Percentiles rank a stretch among this genome's conserved stretches.
Conservation (phyloP, 2,797 vertebrate genomes). For the Paratrypauchen microcephalus region DNA sequence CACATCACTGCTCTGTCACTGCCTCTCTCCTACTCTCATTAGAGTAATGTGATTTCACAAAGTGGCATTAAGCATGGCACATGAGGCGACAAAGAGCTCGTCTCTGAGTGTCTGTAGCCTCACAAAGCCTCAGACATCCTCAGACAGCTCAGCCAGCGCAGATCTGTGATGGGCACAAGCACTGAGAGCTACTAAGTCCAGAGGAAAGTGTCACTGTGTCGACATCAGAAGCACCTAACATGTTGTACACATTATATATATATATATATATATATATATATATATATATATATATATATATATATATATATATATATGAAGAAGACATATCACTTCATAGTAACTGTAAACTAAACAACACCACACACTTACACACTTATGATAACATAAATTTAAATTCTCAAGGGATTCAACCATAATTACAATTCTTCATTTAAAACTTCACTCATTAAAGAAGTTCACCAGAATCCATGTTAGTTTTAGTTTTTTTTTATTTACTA, state of each 20-base stretch:
- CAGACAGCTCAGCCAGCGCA: slow-evolving; percentile 64
- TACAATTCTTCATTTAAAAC: neutral
- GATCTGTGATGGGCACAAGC: slow-evolving; percentile 81
- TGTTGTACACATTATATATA: no score
- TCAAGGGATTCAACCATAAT: neutral
- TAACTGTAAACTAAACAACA: neutral
- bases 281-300: no score
- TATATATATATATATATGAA: no score
- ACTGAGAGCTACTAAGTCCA: slow-evolving; percentile 80
- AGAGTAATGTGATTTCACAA: slow-evolving; percentile 83
- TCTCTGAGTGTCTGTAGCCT: slow-evolving; percentile 69
- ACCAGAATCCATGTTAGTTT: neutral
- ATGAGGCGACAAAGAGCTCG: slow-evolving; percentile 67
- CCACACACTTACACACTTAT: no score
- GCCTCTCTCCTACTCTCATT: slow-evolving; percentile 89
- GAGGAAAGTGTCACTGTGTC: slow-evolving; percentile 81
- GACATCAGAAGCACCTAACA: slow-evolving; percentile 45
- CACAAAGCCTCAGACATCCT: no score
- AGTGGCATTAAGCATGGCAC: slow-evolving; percentile 73
- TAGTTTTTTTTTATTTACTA: neutral
- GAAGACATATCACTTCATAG: neutral
- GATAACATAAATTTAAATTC: no score
- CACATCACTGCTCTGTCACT: slow-evolving; percentile 82
- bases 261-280: no score
- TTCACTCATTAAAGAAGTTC: neutral